Evolutionary conservation across 2,113 vertebrate species (phyloP), one percentile per base, ranked within the genome.

Genomic region (Pachyramphus minor): DNA sequence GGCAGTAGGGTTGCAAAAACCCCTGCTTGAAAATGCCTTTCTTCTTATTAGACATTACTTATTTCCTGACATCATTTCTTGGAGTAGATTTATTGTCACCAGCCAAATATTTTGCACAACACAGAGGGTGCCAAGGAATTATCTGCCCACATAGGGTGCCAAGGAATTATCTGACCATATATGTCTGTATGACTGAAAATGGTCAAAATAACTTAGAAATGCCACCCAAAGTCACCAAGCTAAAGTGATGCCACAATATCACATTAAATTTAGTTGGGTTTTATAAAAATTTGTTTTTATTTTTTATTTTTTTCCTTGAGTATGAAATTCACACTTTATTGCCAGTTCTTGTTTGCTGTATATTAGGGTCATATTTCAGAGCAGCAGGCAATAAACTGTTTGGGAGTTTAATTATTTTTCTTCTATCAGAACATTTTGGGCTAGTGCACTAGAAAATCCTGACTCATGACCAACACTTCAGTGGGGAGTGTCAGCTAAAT

Each of bases 21-120:
- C n/a, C 25, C 69, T 83, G 44, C 80, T 91, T 8, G 3, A 93
- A 96, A 96, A 93, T 82, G 62, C 41, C 60, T 89, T 89, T 66
- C 41, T 2, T 89, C 67, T 69, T 71, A 89, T 71, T 87, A 93
- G 83, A 86, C 53, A 60, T 90, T 77, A 90, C 85, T 87, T 95
- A 90, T 93, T 90, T 93, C 62, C 68, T 93, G 88, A 92, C 88
- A 79, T 84, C 60, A 72, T 88, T 90, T 90, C 66, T 92, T 92
- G 62, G 53, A 75, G 49, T 41, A 58, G 56, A 82, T 93, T 83
- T 93, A 63, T 68, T 78, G 66, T 33, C 9, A 53, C 5, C 6
- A 27, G 66, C 41, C 69, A 94, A 93, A 90, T 84, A 84, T 89
- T 95, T 90, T 90, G 44, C 73, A 93, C 64, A 92, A 68, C 44